Conservation (phyloP, 2,797 vertebrate species). For the Takifugu ocellatus region DNA sequence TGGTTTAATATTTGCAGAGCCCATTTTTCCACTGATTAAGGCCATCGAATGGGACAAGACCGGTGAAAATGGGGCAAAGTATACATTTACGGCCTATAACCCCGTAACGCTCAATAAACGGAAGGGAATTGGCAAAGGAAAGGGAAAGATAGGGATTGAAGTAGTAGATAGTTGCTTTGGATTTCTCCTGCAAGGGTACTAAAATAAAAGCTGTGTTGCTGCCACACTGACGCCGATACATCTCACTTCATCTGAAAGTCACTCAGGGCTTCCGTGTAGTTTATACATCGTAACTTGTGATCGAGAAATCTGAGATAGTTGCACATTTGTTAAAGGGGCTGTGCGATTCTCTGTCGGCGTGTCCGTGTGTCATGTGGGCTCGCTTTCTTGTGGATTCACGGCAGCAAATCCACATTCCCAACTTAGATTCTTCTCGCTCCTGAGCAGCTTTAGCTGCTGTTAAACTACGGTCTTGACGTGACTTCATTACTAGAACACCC, state of each 20-base stretch:
- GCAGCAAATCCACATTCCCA: conserved; percentile 19
- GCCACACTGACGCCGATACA: too few species aligned
- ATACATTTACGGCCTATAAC: too few species aligned
- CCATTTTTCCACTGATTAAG: background rate
- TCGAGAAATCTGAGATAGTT: conserved; percentile 26
- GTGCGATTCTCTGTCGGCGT: conserved; percentile 11
- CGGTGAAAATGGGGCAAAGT: too few species aligned
- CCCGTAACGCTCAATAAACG: too few species aligned
- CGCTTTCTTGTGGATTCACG: conserved; percentile 19
- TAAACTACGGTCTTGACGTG: conserved; percentile 10
- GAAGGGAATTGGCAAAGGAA: too few species aligned
- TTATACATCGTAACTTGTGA: background rate
- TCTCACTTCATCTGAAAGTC: too few species aligned
- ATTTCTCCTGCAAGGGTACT: too few species aligned
- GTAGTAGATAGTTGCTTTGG: too few species aligned
- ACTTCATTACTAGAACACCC: conserved; percentile 22
- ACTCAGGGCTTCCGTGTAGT: too few species aligned
- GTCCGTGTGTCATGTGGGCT: background rate
- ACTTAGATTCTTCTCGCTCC: conserved; percentile 18
- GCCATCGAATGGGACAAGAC: too few species aligned
- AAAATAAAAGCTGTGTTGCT: too few species aligned
- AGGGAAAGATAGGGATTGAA: too few species aligned
- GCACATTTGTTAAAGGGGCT: conserved; percentile 7
- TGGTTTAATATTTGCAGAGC: background rate
- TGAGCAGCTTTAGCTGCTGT: conserved; percentile 5